phyloP scores from a whole-genome alignment of 2,113 vertebrate genomes.

The Pangasianodon gigas region DNA sequence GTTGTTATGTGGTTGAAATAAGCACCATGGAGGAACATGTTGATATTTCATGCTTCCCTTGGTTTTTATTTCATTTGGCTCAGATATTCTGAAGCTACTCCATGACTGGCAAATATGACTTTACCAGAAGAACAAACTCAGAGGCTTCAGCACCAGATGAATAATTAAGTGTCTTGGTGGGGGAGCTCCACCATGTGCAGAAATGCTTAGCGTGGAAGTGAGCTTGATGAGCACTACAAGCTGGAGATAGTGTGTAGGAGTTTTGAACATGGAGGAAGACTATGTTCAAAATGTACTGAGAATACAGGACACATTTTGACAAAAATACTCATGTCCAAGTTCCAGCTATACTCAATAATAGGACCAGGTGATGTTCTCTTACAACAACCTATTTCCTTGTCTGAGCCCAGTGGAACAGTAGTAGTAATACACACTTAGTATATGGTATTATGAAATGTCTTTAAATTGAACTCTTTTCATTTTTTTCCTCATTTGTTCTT shows the following conservation, averaged over 20 bases:
- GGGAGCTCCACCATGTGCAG: conserved; percentile 45
- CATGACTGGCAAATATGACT: conserved; percentile 54
- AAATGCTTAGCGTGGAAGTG: conserved; percentile 48
- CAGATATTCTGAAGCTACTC: conserved; percentile 35
- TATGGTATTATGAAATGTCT: not conserved
- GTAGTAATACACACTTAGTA: not conserved
- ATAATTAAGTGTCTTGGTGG: conserved; percentile 58
- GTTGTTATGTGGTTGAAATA: not conserved
- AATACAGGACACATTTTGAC: conserved; percentile 30
- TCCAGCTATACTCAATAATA: not conserved
- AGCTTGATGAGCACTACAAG: conserved; percentile 50
- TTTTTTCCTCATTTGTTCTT: not conserved
- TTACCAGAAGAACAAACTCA: conserved; percentile 63
- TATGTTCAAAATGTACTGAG: conserved; percentile 36
- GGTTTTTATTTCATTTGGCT: conserved; percentile 53
- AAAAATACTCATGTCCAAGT: not conserved
- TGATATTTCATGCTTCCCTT: conserved; percentile 25
- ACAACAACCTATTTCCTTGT: not conserved
- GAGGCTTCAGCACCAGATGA: conserved; percentile 56
- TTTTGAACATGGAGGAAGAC: conserved; percentile 59
- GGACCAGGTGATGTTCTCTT: not conserved
- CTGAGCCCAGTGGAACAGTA: not conserved
- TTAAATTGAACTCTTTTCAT: not conserved
- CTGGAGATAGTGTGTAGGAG: conserved; percentile 53
- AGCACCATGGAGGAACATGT: not conserved